Evolutionary conservation across 1,140 invertebrate genomes (phyloP).

Genomic region (Cylas formicarius): DNA sequence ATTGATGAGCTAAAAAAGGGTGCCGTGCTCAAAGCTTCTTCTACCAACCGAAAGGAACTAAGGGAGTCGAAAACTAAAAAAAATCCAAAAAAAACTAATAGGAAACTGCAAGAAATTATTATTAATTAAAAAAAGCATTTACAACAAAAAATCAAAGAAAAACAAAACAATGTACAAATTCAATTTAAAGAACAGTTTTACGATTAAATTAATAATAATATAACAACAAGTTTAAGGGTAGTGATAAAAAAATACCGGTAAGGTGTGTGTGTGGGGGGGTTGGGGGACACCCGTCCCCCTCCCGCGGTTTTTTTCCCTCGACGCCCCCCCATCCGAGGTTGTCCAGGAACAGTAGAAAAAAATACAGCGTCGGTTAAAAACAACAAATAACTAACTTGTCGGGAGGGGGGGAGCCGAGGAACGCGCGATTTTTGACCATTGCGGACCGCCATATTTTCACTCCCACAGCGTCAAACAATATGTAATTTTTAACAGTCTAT

Average conservation of each 20-base stretch:
- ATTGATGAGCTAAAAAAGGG: conserved; percentile 22
- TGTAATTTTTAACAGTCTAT: too few species aligned
- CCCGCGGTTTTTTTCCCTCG: conserved; percentile 1
- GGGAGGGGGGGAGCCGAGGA: conserved; percentile 5
- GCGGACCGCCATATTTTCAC: too few species aligned
- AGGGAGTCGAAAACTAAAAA: conserved; percentile 40
- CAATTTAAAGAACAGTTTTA: conserved; percentile 62
- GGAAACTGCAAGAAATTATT: conserved; percentile 62
- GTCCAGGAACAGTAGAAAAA: conserved; percentile 40
- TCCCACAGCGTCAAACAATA: too few species aligned
- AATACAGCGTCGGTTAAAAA: too few species aligned
- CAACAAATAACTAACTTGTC: conserved; percentile 29
- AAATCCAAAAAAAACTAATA: conserved; percentile 53
- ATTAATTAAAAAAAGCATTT: conserved; percentile 61
- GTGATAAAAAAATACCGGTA: conserved; percentile 21
- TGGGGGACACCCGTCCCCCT: too few species aligned
- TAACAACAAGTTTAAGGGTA: conserved; percentile 50
- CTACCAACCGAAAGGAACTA: background rate
- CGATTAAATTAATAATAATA: conserved; percentile 54
- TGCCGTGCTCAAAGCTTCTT: conserved; percentile 31
- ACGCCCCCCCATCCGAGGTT: conserved; percentile 29
- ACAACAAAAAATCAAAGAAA: conserved; percentile 59
- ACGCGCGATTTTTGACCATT: too few species aligned
- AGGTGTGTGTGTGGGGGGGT: too few species aligned
- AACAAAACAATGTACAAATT: conserved; percentile 61